A percentile compares a stretch with the other conserved stretches of the same genome.
Evolutionary conservation across 2,797 vertebrate species (phyloP).

Genomic region (Menidia menidia): DNA sequence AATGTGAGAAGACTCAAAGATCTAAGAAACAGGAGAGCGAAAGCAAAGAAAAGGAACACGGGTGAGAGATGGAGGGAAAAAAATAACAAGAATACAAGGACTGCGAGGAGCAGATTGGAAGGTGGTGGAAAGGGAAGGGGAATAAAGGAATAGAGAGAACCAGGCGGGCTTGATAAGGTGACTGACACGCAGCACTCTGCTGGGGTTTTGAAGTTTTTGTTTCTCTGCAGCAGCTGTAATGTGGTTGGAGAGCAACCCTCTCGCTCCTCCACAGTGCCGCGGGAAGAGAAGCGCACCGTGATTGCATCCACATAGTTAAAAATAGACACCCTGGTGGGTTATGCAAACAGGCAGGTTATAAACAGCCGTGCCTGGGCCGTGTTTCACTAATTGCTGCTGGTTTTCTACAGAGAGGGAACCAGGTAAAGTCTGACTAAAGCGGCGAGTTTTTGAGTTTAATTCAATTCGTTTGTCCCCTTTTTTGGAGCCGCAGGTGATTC

Average conservation of each 20-base stretch:
- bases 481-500: slow-evolving; percentile 39
- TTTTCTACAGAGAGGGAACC: slow-evolving; percentile 33
- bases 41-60: slow-evolving; percentile 21
- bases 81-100: slow-evolving; percentile 16
- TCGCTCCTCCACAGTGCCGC: slow-evolving; percentile 36
- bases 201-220: slow-evolving; percentile 61
- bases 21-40: slow-evolving; percentile 26
- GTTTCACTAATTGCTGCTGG: slow-evolving; percentile 56
- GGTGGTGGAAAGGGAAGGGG: slow-evolving; percentile 19
- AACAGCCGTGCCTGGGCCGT: slow-evolving; percentile 15
- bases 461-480: neutral
- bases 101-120: slow-evolving; percentile 40
- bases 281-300: slow-evolving; percentile 53
- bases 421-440: slow-evolving; percentile 19
- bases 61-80: slow-evolving; percentile 41
- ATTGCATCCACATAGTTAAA: slow-evolving; percentile 64
- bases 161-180: slow-evolving; percentile 54
- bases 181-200: slow-evolving; percentile 77
- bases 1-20: slow-evolving; percentile 40
- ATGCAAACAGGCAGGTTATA: slow-evolving; percentile 58
- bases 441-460: slow-evolving; percentile 1
- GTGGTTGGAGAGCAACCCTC: slow-evolving; percentile 41
- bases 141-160: slow-evolving; percentile 22
- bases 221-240: slow-evolving; percentile 65
- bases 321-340: slow-evolving; percentile 64